Percentiles rank a stretch among this genome's conserved stretches.
These are phyloP conservation scores for Notolepis coatsorum DNA, from an alignment of 2,797 vertebrate genomes.

Conservation along the genomic window DNA sequence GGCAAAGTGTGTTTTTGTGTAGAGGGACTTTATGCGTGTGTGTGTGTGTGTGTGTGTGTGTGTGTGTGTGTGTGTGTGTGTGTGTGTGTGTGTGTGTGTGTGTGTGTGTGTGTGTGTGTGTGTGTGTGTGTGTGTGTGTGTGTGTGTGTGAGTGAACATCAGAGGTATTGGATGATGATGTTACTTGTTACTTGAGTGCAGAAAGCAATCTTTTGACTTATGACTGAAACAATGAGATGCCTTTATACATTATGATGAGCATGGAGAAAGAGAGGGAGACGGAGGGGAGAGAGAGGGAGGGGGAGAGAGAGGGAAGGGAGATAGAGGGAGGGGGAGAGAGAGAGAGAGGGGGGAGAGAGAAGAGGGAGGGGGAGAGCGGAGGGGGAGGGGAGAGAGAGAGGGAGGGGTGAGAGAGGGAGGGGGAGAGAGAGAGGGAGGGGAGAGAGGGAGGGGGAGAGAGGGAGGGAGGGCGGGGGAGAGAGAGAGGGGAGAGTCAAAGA, in stretches of 20 bases:
- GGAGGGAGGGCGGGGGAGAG: too few relatives aligned
- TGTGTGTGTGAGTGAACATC: constrained; percentile 24
- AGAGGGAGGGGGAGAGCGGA: too few relatives aligned
- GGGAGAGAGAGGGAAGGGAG: background rate
- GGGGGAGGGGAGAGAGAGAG: too few relatives aligned
- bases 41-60: constrained; percentile 4
- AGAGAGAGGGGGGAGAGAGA: too few relatives aligned
- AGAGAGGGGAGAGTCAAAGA: background rate
- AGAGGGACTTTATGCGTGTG: too few relatives aligned
- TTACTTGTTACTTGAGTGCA: too few relatives aligned
- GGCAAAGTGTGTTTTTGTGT: constrained; percentile 20
- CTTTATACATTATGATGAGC: constrained; percentile 34
- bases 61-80: background rate
- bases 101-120: constrained; percentile 3
- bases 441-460: too few relatives aligned
- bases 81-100: constrained; percentile 14
- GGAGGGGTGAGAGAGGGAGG: too few relatives aligned
- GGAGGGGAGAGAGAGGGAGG: too few relatives aligned
- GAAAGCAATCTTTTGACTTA: constrained; percentile 52
- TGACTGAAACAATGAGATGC: constrained; percentile 74
- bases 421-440: too few relatives aligned
- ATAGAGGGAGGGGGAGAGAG: background rate
- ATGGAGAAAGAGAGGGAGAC: constrained; percentile 18
- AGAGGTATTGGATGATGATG: constrained; percentile 11
- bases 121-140: background rate